Evolutionary conservation across 2,113 vertebrate genomes (phyloP).

Genomic region (Tragelaphus strepsiceros): DNA sequence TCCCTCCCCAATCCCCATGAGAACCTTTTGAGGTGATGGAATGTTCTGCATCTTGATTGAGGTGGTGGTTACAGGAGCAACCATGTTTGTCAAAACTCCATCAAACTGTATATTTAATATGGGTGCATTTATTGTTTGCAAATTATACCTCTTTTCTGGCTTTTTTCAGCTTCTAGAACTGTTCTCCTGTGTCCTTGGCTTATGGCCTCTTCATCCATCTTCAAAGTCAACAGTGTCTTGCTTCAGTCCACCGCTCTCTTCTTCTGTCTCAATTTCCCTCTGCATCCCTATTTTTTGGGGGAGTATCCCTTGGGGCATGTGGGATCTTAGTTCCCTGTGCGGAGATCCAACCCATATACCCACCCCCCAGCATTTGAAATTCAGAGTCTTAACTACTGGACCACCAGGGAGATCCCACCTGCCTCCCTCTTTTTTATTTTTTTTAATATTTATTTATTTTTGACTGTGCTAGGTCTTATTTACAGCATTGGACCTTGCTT

Average conservation of each 20-base stretch:
- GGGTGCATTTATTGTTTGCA: not conserved
- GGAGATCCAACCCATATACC: not conserved
- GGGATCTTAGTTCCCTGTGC: not conserved
- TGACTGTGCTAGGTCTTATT: not conserved
- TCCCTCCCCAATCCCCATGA: not conserved
- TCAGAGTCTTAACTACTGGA: not conserved
- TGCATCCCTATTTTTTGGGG: not conserved
- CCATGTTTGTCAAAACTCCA: not conserved
- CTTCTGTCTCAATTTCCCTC: not conserved
- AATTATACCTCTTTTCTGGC: not conserved
- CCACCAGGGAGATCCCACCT: not conserved
- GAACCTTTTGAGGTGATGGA: not conserved
- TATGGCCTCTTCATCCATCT: not conserved
- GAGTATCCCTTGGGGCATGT: not conserved
- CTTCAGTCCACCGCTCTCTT: not conserved
- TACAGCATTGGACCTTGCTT: not conserved
- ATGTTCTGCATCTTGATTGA: not conserved
- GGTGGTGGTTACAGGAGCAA: not conserved
- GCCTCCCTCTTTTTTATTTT: not conserved
- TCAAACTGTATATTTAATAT: not conserved
- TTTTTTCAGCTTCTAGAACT: not conserved
- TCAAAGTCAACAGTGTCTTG: not conserved
- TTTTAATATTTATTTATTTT: not conserved
- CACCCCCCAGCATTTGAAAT: not conserved
- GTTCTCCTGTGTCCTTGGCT: not conserved